Percentiles rank a stretch among this genome's conserved stretches.
phyloP scores from a whole-genome alignment of 35 echinoderm and acorn worm genomes.

The Acanthaster planci region DNA sequence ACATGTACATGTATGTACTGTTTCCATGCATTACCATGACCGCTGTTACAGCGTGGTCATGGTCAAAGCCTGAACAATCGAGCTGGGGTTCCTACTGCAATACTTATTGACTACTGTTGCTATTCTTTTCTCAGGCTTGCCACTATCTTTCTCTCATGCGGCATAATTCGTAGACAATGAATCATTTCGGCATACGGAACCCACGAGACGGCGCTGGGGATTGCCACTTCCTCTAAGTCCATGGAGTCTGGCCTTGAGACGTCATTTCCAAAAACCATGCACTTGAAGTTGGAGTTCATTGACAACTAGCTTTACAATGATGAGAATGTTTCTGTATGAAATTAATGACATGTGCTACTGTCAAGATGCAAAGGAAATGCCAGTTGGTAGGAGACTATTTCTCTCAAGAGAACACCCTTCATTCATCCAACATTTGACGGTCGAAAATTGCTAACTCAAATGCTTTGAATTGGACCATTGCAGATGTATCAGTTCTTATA shows the following conservation, averaged over 20 bases:
- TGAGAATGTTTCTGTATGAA: no score
- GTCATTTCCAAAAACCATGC: background rate
- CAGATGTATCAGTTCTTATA: no score
- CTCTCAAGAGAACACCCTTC: no score
- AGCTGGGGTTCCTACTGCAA: background rate
- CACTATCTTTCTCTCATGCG: background rate
- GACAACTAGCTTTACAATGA: background rate
- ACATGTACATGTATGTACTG: no score
- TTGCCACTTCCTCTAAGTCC: background rate
- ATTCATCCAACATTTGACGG: no score
- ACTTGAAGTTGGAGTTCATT: background rate
- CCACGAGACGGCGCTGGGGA: conserved; percentile 1
- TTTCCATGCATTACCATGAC: no score
- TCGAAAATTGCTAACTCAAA: no score
- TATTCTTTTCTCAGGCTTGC: background rate
- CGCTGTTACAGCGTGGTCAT: no score
- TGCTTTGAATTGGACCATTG: no score
- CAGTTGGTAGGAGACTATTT: no score
- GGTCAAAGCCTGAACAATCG: background rate
- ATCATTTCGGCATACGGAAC: background rate
- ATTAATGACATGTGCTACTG: no score
- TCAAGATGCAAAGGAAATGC: no score
- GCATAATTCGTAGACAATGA: conserved; percentile 15
- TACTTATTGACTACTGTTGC: conserved; percentile 14
- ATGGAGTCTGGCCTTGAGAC: conserved; percentile 1